Conservation (phyloP, 2,113 vertebrate species). For the Clarias macrocephalus region DNA sequence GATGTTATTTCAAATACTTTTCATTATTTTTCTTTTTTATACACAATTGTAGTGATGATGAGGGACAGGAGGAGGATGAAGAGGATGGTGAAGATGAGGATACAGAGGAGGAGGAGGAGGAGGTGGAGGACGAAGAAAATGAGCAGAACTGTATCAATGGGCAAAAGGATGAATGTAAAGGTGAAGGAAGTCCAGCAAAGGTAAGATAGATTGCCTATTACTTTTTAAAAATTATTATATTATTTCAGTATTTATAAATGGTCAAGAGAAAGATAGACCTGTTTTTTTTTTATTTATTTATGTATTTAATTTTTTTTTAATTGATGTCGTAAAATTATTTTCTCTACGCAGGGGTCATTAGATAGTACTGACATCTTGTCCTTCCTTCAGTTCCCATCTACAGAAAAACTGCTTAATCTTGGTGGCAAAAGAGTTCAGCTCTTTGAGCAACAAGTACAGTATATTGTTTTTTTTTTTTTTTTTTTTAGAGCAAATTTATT, state of each 20-base stretch:
- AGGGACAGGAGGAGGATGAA: slow-evolving; percentile 61
- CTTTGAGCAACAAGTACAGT: slow-evolving; percentile 84
- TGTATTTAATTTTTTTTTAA: no score
- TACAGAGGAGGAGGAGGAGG: slow-evolving; percentile 45
- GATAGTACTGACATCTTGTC: slow-evolving; percentile 79
- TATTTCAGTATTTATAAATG: neutral
- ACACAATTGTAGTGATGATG: slow-evolving; percentile 68
- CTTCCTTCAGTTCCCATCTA: slow-evolving; percentile 89
- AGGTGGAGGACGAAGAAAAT: slow-evolving; percentile 33
- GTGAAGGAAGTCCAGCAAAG: neutral
- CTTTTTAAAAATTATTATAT: neutral
- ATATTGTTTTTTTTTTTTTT: neutral
- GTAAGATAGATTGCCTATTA: neutral
- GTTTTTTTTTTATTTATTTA: no score
- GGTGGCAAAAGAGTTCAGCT: slow-evolving; percentile 83
- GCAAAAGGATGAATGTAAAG: slow-evolving; percentile 20
- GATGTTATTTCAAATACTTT: neutral
- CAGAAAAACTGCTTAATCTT: slow-evolving; percentile 88
- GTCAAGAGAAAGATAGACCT: neutral
- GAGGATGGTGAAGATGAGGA: slow-evolving; percentile 48
- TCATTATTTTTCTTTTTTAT: neutral
- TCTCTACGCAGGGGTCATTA: slow-evolving; percentile 67
- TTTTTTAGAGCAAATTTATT: neutral
- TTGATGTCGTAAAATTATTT: neutral
- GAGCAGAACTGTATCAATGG: slow-evolving; percentile 34